These are phyloP conservation scores for Luscinia megarhynchos DNA, from an alignment of 2,797 vertebrate genomes.

Conservation along the genomic window DNA sequence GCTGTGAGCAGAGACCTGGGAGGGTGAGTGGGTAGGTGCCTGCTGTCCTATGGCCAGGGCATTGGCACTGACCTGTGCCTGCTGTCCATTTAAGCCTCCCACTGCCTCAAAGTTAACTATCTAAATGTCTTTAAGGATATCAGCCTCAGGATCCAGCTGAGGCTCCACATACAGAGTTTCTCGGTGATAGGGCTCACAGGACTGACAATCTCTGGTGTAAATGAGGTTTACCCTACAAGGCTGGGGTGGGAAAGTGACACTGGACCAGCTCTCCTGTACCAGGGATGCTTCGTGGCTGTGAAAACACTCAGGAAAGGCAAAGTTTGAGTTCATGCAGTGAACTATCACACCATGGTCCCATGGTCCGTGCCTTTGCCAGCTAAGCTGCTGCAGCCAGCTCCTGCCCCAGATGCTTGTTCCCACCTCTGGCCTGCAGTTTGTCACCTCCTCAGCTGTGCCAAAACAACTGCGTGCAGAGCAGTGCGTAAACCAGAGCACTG, in stretches of 20 bases:
- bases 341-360: neutral
- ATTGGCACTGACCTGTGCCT: neutral
- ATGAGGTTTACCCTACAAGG: neutral
- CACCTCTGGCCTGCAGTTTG: constrained; percentile 27
- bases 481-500: neutral
- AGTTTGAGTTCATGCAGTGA: neutral
- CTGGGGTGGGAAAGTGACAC: neutral
- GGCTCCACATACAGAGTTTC: neutral
- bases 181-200: accelerated
- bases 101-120: neutral
- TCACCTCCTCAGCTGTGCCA: constrained; percentile 2
- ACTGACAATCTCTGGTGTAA: neutral
- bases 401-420: constrained; percentile 3
- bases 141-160: neutral
- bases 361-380: neutral
- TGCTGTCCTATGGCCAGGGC: accelerated
- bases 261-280: neutral
- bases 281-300: neutral
- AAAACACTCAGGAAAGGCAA: neutral
- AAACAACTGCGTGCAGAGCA: neutral
- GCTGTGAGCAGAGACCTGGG: neutral
- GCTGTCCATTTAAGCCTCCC: neutral
- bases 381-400: neutral
- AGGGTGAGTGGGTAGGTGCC: neutral
- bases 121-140: neutral